Percentiles rank a stretch among this genome's conserved stretches.
phyloP scores from a whole-genome alignment of 64 coral and sea anemone species.

The Montipora efflorescens region DNA sequence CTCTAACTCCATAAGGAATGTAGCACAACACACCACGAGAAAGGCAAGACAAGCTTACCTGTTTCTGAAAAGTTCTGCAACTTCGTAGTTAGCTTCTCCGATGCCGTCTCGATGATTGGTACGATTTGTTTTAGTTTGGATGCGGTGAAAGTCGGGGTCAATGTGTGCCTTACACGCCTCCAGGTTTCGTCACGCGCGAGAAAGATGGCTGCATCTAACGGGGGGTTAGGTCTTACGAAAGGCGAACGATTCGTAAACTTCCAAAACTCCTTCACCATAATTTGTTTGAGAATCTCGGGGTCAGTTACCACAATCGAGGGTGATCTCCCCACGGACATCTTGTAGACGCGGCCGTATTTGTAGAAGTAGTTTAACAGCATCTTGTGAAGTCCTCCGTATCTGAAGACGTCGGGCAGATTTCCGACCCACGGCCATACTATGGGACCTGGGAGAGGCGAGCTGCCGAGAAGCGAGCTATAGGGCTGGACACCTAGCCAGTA shows the following conservation, averaged over 20 bases:
- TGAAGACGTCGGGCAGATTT: slow-evolving; percentile 66
- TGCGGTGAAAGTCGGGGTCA: slow-evolving; percentile 74
- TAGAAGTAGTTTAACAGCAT: slow-evolving; percentile 64
- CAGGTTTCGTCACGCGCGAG: slow-evolving; percentile 44
- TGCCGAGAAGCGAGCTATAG: slow-evolving; percentile 23
- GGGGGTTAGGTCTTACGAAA: slow-evolving; percentile 46
- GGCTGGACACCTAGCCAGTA: slow-evolving; percentile 60
- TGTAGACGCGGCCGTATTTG: slow-evolving; percentile 67
- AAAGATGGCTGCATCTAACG: slow-evolving; percentile 42
- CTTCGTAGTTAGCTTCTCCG: slow-evolving; percentile 31
- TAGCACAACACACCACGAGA: no score
- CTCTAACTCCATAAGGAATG: no score
- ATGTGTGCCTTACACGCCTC: slow-evolving; percentile 67
- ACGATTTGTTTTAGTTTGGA: slow-evolving; percentile 73
- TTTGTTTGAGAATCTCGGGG: slow-evolving; percentile 81
- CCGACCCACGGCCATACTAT: slow-evolving; percentile 59
- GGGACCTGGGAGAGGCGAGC: slow-evolving; percentile 50
- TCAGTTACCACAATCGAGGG: slow-evolving; percentile 71
- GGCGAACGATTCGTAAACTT: slow-evolving; percentile 67
- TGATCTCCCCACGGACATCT: slow-evolving; percentile 37
- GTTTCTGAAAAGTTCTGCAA: slow-evolving; percentile 30
- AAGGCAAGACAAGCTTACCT: background rate
- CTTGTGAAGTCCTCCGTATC: slow-evolving; percentile 77
- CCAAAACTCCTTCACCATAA: slow-evolving; percentile 80
- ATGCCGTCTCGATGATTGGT: slow-evolving; percentile 43